phyloP scores from a whole-genome alignment of 2,113 vertebrate species.

The Boulengeromyrus knoepffleri region DNA sequence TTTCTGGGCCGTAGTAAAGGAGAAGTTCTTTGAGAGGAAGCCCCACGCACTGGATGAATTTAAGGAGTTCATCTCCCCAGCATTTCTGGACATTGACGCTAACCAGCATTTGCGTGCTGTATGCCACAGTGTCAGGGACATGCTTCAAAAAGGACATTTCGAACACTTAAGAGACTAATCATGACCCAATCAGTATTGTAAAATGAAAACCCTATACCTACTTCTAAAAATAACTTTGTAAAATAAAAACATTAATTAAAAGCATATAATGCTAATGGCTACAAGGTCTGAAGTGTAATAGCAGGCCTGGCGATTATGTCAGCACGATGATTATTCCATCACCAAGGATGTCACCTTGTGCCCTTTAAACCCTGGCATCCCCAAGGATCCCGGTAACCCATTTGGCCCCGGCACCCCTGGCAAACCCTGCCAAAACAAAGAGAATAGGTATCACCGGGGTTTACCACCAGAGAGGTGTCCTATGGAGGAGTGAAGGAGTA shows the following conservation, averaged over 20 bases:
- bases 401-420: constrained; percentile 48
- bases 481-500: background rate
- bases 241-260: background rate
- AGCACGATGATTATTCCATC: background rate
- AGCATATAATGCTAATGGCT: background rate
- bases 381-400: constrained; percentile 47
- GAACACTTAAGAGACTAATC: too few species aligned
- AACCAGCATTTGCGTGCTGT: too few species aligned
- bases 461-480: background rate
- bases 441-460: background rate
- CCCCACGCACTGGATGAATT: too few species aligned
- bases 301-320: background rate
- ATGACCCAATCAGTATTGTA: too few species aligned
- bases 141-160: too few species aligned
- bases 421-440: constrained; percentile 41
- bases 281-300: background rate
- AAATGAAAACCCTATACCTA: too few species aligned
- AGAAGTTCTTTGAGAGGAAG: too few species aligned
- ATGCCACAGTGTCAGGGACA: too few species aligned
- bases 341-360: constrained; percentile 46
- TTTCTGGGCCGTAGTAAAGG: too few species aligned
- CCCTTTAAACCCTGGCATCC: constrained; percentile 60
- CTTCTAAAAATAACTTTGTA: background rate
- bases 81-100: too few species aligned
- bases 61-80: too few species aligned